These are phyloP conservation scores for Schlechtendalia chinensis DNA, from an alignment of 1,140 invertebrate genomes.

Conservation along the genomic window DNA sequence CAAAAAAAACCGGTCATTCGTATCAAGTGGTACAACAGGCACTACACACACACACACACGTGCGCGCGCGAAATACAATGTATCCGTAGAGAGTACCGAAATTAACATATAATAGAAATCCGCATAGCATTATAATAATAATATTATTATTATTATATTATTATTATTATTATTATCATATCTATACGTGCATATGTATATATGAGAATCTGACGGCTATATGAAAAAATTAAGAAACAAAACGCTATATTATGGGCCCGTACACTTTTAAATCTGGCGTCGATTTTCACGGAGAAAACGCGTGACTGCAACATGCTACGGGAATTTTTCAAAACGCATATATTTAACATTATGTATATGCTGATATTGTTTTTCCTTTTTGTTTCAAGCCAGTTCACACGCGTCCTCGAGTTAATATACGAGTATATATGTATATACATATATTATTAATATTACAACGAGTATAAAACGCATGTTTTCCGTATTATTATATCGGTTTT, in stretches of 20 bases:
- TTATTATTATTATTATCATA: not conserved
- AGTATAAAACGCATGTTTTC: too few species aligned
- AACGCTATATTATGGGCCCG: not conserved
- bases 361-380: slow-evolving; percentile 18
- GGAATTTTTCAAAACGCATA: not conserved
- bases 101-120: slow-evolving; percentile 47
- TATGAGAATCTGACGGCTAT: slow-evolving; percentile 16
- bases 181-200: not conserved
- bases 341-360: not conserved
- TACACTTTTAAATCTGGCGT: not conserved
- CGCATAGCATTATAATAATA: slow-evolving; percentile 17
- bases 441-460: too few species aligned
- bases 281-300: slow-evolving; percentile 35
- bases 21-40: not conserved
- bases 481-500: too few species aligned
- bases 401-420: too few species aligned
- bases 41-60: not conserved
- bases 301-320: not conserved
- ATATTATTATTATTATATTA: too few species aligned
- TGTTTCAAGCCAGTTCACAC: not conserved
- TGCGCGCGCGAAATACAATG: not conserved
- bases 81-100: slow-evolving; percentile 22
- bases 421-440: too few species aligned
- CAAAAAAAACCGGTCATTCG: slow-evolving; percentile 36
- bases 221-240: not conserved